These are phyloP conservation scores for Phortica variegata DNA, from an alignment of 1,140 invertebrate species.

Conservation along the genomic window DNA sequence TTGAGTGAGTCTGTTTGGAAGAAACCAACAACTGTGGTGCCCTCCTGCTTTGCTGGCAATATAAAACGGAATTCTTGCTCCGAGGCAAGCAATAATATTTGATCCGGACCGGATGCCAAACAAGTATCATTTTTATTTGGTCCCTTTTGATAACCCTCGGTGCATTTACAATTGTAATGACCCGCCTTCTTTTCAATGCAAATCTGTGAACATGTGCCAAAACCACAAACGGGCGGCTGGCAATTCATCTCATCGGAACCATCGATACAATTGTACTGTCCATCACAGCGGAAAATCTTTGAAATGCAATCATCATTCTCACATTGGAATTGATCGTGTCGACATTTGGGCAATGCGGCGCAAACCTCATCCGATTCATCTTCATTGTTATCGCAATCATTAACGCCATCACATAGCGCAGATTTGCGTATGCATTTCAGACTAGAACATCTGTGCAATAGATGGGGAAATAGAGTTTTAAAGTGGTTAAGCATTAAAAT, in stretches of 20 bases:
- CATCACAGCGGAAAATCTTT: constrained; percentile 74
- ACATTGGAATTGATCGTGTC: constrained; percentile 73
- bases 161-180: constrained; percentile 69
- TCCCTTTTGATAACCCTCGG: constrained; percentile 63
- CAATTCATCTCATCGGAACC: constrained; percentile 66
- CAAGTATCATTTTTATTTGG: constrained; percentile 59
- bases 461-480: constrained; percentile 61
- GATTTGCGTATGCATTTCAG: constrained; percentile 67
- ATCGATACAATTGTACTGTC: constrained; percentile 65
- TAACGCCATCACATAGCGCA: constrained; percentile 69
- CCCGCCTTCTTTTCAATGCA: constrained; percentile 68
- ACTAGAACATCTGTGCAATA: constrained; percentile 66
- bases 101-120: constrained; percentile 60
- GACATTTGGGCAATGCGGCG: constrained; percentile 66
- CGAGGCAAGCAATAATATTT: constrained; percentile 65
- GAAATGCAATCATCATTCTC: constrained; percentile 73
- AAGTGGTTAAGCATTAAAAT: constrained; percentile 1
- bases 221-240: constrained; percentile 73
- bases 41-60: constrained; percentile 64
- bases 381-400: constrained; percentile 67
- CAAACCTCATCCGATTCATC: constrained; percentile 65
- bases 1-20: constrained; percentile 55
- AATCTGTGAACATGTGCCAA: constrained; percentile 73
- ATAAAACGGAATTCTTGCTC: constrained; percentile 67
- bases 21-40: constrained; percentile 53